These are phyloP conservation scores for Erynnis tages DNA, from an alignment of 2,888 invertebrate genomes.

Conservation along the genomic window DNA sequence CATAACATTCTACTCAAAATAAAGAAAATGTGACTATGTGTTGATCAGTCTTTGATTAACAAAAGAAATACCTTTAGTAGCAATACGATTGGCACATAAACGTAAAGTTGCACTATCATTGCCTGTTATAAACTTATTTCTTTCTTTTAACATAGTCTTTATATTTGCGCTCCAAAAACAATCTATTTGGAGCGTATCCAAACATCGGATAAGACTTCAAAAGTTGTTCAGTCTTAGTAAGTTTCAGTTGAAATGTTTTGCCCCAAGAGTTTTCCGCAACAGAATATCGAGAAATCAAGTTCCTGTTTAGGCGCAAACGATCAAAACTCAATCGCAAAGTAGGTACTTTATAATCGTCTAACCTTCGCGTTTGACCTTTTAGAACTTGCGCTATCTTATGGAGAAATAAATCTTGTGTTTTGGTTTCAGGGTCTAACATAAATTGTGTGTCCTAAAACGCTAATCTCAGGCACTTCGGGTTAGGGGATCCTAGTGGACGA, in stretches of 20 bases:
- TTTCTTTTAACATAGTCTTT: conserved; percentile 15
- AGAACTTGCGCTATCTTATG: conserved; percentile 54
- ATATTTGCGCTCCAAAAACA: conserved; percentile 22
- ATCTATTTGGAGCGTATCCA: conserved; percentile 26
- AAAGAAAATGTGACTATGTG: no score
- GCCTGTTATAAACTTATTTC: conserved; percentile 16
- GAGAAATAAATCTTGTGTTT: conserved; percentile 66
- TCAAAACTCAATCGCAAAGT: conserved; percentile 52
- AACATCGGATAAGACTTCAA: conserved; percentile 27
- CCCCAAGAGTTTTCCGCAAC: conserved; percentile 23
- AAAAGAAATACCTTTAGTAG: no score
- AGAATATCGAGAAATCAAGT: conserved; percentile 40
- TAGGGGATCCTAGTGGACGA: no score
- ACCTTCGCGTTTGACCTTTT: conserved; percentile 53
- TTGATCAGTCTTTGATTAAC: no score
- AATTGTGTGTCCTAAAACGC: conserved; percentile 61
- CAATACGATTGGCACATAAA: no score
- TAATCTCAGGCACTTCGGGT: conserved; percentile 61
- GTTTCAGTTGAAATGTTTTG: conserved; percentile 28
- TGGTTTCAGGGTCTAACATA: conserved; percentile 63
- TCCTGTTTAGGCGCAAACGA: conserved; percentile 41
- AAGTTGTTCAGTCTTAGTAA: conserved; percentile 28
- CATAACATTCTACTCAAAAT: no score
- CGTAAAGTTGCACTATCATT: no score
- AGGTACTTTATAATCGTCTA: conserved; percentile 49